Evolutionary conservation across 1,140 invertebrate genomes (phyloP), one percentile per base, ranked within the genome.

Genomic region (Oedothorax gibbosus): DNA sequence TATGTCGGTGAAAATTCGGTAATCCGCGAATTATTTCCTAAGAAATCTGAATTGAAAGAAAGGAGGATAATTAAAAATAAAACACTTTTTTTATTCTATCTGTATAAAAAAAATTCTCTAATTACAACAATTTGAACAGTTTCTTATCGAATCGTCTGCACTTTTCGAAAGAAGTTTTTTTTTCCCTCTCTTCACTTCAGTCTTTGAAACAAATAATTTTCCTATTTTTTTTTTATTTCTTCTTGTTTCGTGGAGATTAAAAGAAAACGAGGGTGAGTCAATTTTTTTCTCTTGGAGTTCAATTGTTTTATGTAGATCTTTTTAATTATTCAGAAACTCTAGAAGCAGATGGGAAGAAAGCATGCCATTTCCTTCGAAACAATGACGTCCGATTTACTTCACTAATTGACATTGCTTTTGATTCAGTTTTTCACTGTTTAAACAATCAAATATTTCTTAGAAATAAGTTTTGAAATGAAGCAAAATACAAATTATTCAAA

Each of bases 41-140:
- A 78, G 76, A 78, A 78, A 78, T 78, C 76, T 66, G 76, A 78
- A 78, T 78, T 66, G 76, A 78, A 66, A 78, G 76, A 78, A 78
- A 66, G 51, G 49, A 21, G 76, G 68, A 65, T 77, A 77, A 78
- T 66, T 78, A 66, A 78, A 78, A 78, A 78, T 60, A 78, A 78
- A 78, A 78, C 76, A 78, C n/a, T 66, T 54, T 66, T 66, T 66
- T 78, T 54, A 9, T 54, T 20, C 18, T 49, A 3, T 50, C 60
- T 49, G 20, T 11, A 8, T 54, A 18, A 51, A 65, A 78, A 78
- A 78, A 78, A 53, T 53, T 78, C 64, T 57, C 76, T 78, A 78
- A 78, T 78, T 78, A 78, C 76, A 78, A 77, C 73, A 62, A 77
- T 77, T 77, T 77, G 56, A 77, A 78, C 76, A 78, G 76, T 66